Conservation (phyloP, 2,797 vertebrate species). For the Taeniopygia guttata region DNA sequence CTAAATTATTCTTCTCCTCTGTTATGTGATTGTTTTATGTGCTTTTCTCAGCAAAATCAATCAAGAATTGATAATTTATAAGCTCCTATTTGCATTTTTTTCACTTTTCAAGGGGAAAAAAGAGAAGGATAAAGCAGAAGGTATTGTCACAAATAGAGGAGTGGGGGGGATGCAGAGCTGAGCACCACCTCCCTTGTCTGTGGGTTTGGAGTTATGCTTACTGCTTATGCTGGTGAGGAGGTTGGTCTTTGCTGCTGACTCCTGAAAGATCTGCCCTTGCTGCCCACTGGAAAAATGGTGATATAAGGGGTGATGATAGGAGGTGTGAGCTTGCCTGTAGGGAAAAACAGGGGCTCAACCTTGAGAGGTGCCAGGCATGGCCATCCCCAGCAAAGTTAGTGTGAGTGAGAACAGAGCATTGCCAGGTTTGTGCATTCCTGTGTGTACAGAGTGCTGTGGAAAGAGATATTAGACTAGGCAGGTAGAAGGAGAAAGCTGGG, state of each 20-base stretch:
- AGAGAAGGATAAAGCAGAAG: background rate
- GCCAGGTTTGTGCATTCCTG: background rate
- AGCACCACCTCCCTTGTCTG: background rate
- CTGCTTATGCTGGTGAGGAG: background rate
- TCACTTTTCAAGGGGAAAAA: background rate
- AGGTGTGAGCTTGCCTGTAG: background rate
- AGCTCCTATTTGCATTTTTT: conserved; percentile 40
- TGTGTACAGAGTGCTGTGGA: background rate
- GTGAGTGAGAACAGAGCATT: background rate
- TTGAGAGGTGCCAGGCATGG: background rate
- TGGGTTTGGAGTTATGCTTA: background rate
- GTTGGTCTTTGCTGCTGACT: background rate
- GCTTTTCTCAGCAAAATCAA: conserved; percentile 68
- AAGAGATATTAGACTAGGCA: conserved; percentile 60
- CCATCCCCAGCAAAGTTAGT: background rate
- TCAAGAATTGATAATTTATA: conserved; percentile 70
- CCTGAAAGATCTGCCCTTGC: background rate
- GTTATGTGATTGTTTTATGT: conserved; percentile 33
- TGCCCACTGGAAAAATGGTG: background rate
- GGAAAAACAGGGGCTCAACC: background rate
- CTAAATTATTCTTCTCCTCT: conserved; percentile 43
- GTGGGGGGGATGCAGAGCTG: background rate
- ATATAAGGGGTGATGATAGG: background rate
- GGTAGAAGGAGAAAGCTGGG: conserved; percentile 71
- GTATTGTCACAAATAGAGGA: background rate